Percentiles rank a stretch among this genome's conserved stretches.
These are phyloP conservation scores for Acanthurus leucopareius DNA, from an alignment of 2,797 vertebrate genomes.

Conservation along the genomic window DNA sequence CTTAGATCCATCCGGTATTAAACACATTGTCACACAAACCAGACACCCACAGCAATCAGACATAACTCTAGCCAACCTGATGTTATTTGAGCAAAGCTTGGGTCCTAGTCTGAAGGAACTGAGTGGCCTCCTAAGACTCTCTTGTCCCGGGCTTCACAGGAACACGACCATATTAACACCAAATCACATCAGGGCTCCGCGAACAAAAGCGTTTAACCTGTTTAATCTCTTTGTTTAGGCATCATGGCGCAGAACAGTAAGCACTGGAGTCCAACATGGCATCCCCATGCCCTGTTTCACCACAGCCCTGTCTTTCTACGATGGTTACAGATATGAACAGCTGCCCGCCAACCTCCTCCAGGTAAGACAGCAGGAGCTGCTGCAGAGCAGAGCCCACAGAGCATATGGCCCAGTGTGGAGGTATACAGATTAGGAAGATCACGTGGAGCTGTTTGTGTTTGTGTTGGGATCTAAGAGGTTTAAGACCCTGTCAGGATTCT, in stretches of 20 bases:
- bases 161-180: not conserved
- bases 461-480: conserved; percentile 18
- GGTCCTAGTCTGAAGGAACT: not conserved
- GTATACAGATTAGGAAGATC: conserved; percentile 45
- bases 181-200: not conserved
- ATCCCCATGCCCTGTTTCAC: conserved; percentile 99
- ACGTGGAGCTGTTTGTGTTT: conserved; percentile 12
- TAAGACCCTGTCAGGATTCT: not conserved
- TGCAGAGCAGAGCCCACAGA: not conserved
- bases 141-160: not conserved
- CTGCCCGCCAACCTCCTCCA: conserved; percentile 97
- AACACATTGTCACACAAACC: not conserved
- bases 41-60: not conserved
- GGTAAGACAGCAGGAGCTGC: conserved; percentile 77
- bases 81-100: not conserved
- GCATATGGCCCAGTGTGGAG: conserved; percentile 30
- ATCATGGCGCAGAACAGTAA: conserved; percentile 92
- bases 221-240: conserved; percentile 79
- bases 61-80: not conserved
- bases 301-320: conserved; percentile 97
- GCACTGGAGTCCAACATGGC: conserved; percentile 91
- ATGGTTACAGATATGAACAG: conserved; percentile 93
- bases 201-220: not conserved
- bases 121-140: not conserved
- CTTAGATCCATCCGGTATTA: not conserved